phyloP scores from a whole-genome alignment of 2,113 vertebrate genomes.

The Lates calcarifer region DNA sequence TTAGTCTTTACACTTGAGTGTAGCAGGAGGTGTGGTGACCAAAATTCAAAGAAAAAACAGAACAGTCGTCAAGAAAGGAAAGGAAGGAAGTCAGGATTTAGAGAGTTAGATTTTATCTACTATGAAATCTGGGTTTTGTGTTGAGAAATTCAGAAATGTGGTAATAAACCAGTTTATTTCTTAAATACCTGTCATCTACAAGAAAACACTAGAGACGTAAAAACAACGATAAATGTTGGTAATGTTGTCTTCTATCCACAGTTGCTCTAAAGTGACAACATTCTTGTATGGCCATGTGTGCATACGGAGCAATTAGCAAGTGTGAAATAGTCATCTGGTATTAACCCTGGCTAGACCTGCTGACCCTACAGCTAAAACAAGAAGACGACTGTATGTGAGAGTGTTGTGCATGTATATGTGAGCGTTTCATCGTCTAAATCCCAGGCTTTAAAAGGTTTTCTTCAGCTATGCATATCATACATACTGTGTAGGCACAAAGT shows the following conservation, averaged over 20 bases:
- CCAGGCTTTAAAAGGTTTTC: slow-evolving; percentile 25
- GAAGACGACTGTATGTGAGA: slow-evolving; percentile 19
- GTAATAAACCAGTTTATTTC: no score
- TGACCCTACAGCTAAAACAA: slow-evolving; percentile 35
- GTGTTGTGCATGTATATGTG: neutral
- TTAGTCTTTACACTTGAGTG: neutral
- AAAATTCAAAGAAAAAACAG: no score
- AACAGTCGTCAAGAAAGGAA: no score
- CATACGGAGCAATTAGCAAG: slow-evolving; percentile 51
- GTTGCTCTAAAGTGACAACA: neutral
- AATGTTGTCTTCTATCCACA: neutral
- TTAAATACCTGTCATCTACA: no score
- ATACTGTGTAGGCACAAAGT: neutral
- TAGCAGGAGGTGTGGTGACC: neutral
- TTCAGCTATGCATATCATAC: neutral
- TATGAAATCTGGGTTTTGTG: no score
- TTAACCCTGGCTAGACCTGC: slow-evolving; percentile 15
- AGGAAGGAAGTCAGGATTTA: no score
- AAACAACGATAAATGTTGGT: neutral
- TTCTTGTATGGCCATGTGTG: slow-evolving; percentile 7
- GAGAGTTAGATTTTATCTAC: no score
- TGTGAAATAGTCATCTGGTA: slow-evolving; percentile 40
- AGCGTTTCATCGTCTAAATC: slow-evolving; percentile 15
- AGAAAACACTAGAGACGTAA: neutral
- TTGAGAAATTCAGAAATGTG: no score